A percentile compares a stretch with the other conserved stretches of the same genome.
Evolutionary conservation across 2,797 vertebrate species (phyloP).

Genomic region (Acipenser ruthenus): DNA sequence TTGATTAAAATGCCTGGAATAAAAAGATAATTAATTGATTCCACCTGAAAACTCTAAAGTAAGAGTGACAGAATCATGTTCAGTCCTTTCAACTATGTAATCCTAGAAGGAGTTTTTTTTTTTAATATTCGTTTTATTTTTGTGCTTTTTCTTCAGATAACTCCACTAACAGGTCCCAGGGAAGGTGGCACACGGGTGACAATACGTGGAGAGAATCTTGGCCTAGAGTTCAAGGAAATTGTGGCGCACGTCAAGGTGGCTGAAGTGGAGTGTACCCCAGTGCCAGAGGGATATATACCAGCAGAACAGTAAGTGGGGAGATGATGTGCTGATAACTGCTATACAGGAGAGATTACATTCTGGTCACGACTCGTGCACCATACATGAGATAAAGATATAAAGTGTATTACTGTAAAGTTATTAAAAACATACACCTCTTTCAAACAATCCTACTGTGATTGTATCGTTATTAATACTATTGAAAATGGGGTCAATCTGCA

Average conservation of each 20-base stretch:
- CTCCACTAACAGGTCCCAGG: constrained; percentile 80
- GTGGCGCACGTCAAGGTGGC: constrained; percentile 84
- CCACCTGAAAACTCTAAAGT: constrained; percentile 1
- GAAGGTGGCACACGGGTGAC: constrained; percentile 94
- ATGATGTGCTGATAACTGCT: neutral
- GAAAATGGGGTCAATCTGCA: too few species aligned
- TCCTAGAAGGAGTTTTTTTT: neutral
- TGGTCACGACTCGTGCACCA: too few species aligned
- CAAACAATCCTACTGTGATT: too few species aligned
- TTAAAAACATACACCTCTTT: neutral
- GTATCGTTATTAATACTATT: too few species aligned
- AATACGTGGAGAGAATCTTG: constrained; percentile 91
- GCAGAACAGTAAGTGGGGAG: constrained; percentile 85
- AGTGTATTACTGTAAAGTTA: neutral
- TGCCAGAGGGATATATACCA: constrained; percentile 88
- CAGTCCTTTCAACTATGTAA: constrained; percentile 8
- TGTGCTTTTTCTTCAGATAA: constrained; percentile 62
- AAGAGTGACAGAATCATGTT: constrained; percentile 5
- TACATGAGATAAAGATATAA: neutral
- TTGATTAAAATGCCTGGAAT: too few species aligned
- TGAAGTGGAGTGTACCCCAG: constrained; percentile 84
- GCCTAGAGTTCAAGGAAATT: constrained; percentile 88
- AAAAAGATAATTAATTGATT: constrained; percentile 5
- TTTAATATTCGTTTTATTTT: constrained; percentile 2
- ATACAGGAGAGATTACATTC: neutral